Evolutionary conservation across 1,140 invertebrate species (phyloP), one percentile per base, ranked within the genome.

Genomic region (Zaprionus capensis): DNA sequence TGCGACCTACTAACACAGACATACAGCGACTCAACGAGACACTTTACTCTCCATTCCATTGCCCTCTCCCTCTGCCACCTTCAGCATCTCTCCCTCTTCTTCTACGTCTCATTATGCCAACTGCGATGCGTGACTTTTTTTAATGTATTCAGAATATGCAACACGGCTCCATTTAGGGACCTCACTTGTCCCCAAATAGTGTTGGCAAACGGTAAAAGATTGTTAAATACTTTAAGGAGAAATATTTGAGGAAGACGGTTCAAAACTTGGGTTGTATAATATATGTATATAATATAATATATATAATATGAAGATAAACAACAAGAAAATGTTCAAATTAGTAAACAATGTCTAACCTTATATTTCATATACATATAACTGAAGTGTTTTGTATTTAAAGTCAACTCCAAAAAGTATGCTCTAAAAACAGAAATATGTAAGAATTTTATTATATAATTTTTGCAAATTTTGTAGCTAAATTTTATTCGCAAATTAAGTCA

Each of bases 1-100:
- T 79, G 56, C 58, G 70, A 80, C 70, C 78, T 73, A 73, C 70
- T 56, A 66, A 76, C 41, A 74, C 46, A 44, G 22, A 51, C 34
- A 49, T 46, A 49, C 51, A 15, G 26, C 24, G 22, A 57, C 36
- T 71, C 67, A 66, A 73, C 49, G 70, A 61, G 78, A 71, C 79
- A 75, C 66, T 49, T 70, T 69, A 15, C 44, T 22, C 22, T 11
- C 36, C 58, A 63, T 46, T 26, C 3, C n/a, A 34, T 34, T 22
- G 4, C 55, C 64, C 31, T 34, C 55, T 14, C 67, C 20, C 46
- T 1, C 17, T 22, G 9, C 17, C 46, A 49, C 6, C 46, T 4
- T 11, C 17, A 9, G 12, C 2, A 9, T 15, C 17, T 22, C 17
- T 22, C 17, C 1, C 2, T 49, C 46, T 20, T 11, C 20, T 53